Percentiles rank a stretch among this genome's conserved stretches.
These are phyloP conservation scores for Hetaerina americana DNA, from an alignment of 1,140 invertebrate genomes.

Conservation along the genomic window DNA sequence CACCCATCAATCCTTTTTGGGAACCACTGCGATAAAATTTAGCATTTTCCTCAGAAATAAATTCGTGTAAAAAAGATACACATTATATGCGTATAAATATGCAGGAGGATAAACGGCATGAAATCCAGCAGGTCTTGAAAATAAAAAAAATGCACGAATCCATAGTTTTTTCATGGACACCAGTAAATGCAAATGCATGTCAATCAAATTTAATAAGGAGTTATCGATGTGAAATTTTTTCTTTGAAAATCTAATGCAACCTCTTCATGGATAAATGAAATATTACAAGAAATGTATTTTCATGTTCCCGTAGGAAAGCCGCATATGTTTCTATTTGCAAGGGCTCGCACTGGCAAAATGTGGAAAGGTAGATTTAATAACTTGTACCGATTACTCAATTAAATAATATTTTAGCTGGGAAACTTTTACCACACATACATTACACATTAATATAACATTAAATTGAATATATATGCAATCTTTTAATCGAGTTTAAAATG, in stretches of 20 bases:
- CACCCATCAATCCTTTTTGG: neutral
- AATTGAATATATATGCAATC: no score
- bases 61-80: neutral
- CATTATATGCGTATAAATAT: neutral
- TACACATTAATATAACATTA: no score
- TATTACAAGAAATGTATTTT: no score
- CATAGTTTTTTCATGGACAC: neutral
- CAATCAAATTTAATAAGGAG: neutral
- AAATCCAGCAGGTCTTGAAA: neutral
- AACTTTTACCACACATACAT: no score
- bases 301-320: no score
- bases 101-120: neutral
- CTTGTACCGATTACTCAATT: no score
- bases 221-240: neutral
- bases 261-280: no score
- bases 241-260: neutral
- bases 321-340: no score
- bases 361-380: no score
- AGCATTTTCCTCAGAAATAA: neutral
- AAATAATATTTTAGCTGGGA: no score
- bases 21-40: neutral
- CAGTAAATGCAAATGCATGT: neutral
- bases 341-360: no score
- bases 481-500: no score
- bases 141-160: neutral